Evolutionary conservation across 2,797 vertebrate species (phyloP), one percentile per base, ranked within the genome.

Genomic region (Cyprinodon diabolis): DNA sequence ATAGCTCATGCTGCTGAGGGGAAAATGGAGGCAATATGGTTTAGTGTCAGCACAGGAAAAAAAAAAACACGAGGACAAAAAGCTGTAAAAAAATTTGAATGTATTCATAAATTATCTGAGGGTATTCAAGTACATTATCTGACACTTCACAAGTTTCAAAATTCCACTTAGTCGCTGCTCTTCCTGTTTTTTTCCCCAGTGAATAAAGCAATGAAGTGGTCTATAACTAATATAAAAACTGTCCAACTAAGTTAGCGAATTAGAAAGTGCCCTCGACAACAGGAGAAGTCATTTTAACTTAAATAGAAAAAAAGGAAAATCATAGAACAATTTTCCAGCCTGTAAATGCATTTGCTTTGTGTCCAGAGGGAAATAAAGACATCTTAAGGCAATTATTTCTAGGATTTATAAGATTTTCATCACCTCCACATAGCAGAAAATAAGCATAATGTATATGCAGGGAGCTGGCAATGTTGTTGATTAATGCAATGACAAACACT

Each of bases 401-500:
- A 79, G 75, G 78, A 89, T 82, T 80, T 87, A 83, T 76, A 84
- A 17, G 37, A 81, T 84, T 79, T 71, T 48, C 51, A 52, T 75
- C 6, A 0, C 14, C 62, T 52, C 40, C 51, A 19, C 35, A 51
- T 13, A 69, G 78, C 69, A 68, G 19, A 74, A 68, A 84, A 79
- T 66, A 76, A 83, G 69, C 71, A 81, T 84, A 83, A 88, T 80
- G 77, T 84, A 86, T 76, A 80, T 84, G 66, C 74, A 65, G 70
- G 72, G 77, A 84, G 66, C 78, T 85, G 84, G 85, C 68, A 84
- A 79, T 86, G 86, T 84, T 81, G 84, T 85, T 91, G 79, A 90
- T 90, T 86, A 92, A 91, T 90, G 85, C 79, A 85, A 79, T 80
- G 85, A 89, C 78, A 87, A 84, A 87, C 84, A 81, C 79, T 82